Evolutionary conservation across 2,888 invertebrate genomes (phyloP), one percentile per base, ranked within the genome.

Genomic region (Anthophora plumipes): DNA sequence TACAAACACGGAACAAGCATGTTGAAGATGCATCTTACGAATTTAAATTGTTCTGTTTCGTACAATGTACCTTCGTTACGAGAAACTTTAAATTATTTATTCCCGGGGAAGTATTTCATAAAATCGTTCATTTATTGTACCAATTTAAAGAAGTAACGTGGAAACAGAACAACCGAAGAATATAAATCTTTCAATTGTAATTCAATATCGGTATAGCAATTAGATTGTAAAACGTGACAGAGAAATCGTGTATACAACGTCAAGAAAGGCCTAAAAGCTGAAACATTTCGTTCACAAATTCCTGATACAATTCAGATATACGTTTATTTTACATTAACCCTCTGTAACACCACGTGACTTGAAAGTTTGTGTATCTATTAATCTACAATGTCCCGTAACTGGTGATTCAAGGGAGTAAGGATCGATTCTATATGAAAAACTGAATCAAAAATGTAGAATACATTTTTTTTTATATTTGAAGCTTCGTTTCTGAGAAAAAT

Each of bases 1-100:
- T 70, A 73, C 69, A 70, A 41, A 77, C 64, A 82, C 57, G 39
- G n/a, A 43, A 70, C 64, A 60, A 46, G 55, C 50, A 64, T 41
- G 41, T 25, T 43, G 22, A 22, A 50, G 37, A 63, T 39, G 41
- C 48, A 60, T 67, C 48, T 54, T 17, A 25, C 11, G 6, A 31
- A 54, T 22, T 37, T 5, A 1, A 37, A 61, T 37, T 48, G n/a
- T 72, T 63, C 41, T 17, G 20, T 39, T 48, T 60, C 39, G 17
- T 31, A n/a, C 2, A 17, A 5, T n/a, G 52, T n/a, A 54, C 41
- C 14, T 54, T 12, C 17, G 8, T 41, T 54, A 17, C 7, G 7
- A 5, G n/a, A 6, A 1, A 25, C 14, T 31, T 11, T 0, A 11
- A 41, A 67, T n/a, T 31, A 43, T 22, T n/a, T 6, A 0, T 1